Conservation (phyloP, 2,113 vertebrate genomes). For the Zeus faber region DNA sequence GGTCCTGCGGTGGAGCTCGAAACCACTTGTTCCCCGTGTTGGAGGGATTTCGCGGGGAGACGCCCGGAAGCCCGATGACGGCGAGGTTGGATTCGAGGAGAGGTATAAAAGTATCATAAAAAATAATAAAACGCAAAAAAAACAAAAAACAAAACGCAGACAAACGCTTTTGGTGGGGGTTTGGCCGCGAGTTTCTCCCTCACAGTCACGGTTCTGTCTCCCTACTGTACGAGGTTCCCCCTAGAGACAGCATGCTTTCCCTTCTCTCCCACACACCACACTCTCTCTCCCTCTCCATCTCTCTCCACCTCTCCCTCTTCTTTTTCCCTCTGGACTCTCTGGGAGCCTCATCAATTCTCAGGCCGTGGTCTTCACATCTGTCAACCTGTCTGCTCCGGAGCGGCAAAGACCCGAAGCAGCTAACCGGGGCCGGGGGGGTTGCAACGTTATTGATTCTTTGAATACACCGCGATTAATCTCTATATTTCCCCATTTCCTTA, state of each 20-base stretch:
- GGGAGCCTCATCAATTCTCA: conserved; percentile 40
- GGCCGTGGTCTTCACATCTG: conserved; percentile 47
- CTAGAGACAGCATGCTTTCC: no score
- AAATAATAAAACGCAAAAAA: conserved; percentile 13
- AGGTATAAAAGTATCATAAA: no score
- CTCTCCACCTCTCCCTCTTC: not conserved
- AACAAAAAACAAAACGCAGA: no score
- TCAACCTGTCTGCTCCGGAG: conserved; percentile 35
- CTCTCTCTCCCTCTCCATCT: conserved; percentile 31
- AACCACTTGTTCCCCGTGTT: no score
- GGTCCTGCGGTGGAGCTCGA: no score
- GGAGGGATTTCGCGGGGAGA: no score
- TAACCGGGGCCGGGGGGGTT: conserved; percentile 40
- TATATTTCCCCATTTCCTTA: conserved; percentile 33
- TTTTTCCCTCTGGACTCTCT: conserved; percentile 28
- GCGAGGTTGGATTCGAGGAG: no score
- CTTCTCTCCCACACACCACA: conserved; percentile 13
- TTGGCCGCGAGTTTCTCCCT: no score
- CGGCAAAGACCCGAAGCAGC: conserved; percentile 34
- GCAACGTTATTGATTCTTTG: conserved; percentile 60
- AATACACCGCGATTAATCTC: conserved; percentile 48
- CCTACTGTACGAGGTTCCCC: not conserved
- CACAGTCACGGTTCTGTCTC: no score
- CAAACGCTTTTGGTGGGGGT: not conserved
- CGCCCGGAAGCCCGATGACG: no score